Evolutionary conservation across 1,140 invertebrate species (phyloP), one percentile per base, ranked within the genome.

Genomic region (Drosophila albomicans): DNA sequence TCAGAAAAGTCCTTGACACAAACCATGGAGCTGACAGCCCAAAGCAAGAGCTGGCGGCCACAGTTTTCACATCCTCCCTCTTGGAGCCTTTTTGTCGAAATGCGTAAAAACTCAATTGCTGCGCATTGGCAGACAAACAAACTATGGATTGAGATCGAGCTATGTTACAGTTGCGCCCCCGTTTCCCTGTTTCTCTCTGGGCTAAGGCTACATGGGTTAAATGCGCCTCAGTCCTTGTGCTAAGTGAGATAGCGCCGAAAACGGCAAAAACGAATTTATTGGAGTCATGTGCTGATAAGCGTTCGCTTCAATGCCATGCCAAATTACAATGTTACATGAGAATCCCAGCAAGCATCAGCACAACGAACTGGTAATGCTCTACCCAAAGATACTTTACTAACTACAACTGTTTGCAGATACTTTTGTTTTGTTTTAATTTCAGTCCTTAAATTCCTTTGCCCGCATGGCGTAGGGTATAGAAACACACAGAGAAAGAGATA

Each of bases 21-120:
- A 38, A 38, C 5, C 25, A 69, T 11, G 15, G 25, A 73, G 66
- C 66, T 75, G 66, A 69, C 57, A 70, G 49, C 73, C 54, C 45
- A 61, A 16, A 65, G 73, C 67, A 16, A 65, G 73, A 46, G 57
- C 62, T 45, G 32, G 49, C 41, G 25, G 30, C 69, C 58, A 52
- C 15, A 54, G 35, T 52, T 52, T 58, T 35, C 71, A 56, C 51
- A 57, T 69, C 49, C 57, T 38, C 8, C 8, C 11, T 20, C 38
- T 49, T 65, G 56, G 69, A 78, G 62, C 52, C 78, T 67, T 63
- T 25, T 65, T 82, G 82, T 72, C 82, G 70, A 89, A 65, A 84
- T 88, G 84, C 85, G 84, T 88, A 89, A 88, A 87, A 88, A 89
- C 84, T 88, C 84, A 89, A 87, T 87, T 82, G 82, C 79, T 73